Evolutionary conservation across 2,888 invertebrate genomes (phyloP).

Genomic region (Kuschelorhynchus macadamiae): DNA sequence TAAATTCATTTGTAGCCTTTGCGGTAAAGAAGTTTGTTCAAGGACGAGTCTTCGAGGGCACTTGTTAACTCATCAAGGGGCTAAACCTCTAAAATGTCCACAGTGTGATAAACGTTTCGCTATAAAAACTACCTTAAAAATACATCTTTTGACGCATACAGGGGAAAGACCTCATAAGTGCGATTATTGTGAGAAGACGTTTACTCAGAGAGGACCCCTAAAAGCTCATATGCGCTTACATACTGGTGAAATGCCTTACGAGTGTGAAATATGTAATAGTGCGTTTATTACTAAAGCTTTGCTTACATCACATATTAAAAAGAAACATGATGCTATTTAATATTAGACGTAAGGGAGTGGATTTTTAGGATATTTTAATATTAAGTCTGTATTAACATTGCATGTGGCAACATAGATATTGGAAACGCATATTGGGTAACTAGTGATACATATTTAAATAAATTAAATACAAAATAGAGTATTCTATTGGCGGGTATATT

Average conservation of each 20-base stretch:
- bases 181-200: conserved; percentile 74
- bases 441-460: too few relatives aligned
- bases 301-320: conserved; percentile 52
- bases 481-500: too few relatives aligned
- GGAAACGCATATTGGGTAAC: too few relatives aligned
- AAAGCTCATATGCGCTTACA: conserved; percentile 70
- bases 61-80: conserved; percentile 62
- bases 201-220: conserved; percentile 74
- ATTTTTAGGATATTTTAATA: conserved; percentile 15
- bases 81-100: conserved; percentile 69
- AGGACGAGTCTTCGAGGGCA: conserved; percentile 58
- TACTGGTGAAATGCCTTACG: conserved; percentile 71
- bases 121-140: conserved; percentile 69
- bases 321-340: conserved; percentile 32
- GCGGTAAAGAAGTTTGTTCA: conserved; percentile 70
- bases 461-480: too few relatives aligned
- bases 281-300: conserved; percentile 52
- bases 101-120: conserved; percentile 73
- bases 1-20: conserved; percentile 67
- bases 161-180: conserved; percentile 73
- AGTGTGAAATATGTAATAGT: conserved; percentile 69
- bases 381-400: too few relatives aligned
- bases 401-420: too few relatives aligned
- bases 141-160: conserved; percentile 62
- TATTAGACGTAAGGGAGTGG: too few relatives aligned